A percentile compares a stretch with the other conserved stretches of the same genome.
Evolutionary conservation across 1,140 invertebrate genomes (phyloP).

Genomic region (Latrodectus geometricus): DNA sequence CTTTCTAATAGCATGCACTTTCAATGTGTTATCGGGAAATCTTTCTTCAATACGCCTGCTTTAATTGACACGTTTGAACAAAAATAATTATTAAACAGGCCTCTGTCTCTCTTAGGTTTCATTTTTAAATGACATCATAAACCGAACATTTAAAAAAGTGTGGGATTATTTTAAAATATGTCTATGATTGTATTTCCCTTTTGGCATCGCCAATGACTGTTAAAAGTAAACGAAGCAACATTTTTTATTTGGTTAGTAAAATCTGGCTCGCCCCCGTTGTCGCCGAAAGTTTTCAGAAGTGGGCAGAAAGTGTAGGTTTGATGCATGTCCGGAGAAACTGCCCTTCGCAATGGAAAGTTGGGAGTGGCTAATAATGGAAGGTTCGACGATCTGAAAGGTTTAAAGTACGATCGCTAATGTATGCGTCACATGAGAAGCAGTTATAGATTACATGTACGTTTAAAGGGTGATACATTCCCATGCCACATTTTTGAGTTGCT

Average conservation of each 20-base stretch:
- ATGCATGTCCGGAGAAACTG: background rate
- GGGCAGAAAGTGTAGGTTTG: conserved; percentile 31
- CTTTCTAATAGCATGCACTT: no score
- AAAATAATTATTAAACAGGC: no score
- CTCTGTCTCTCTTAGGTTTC: no score
- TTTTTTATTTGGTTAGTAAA: background rate
- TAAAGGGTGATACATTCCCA: no score
- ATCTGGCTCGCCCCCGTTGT: conserved; percentile 7
- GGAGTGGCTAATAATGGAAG: background rate
- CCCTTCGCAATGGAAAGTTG: background rate
- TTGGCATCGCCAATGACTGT: background rate
- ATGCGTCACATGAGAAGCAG: no score
- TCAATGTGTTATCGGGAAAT: no score
- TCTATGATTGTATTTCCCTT: background rate
- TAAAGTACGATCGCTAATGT: no score
- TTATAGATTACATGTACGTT: no score
- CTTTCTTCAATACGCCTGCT: no score
- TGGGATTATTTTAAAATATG: background rate
- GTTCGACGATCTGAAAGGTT: conserved; percentile 27
- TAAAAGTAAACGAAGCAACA: background rate
- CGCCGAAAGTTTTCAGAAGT: conserved; percentile 12
- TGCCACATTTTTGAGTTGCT: no score
- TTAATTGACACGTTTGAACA: no score
- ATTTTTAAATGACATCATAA: no score
- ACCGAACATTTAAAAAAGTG: background rate